These are phyloP conservation scores for Nipponacmea schrenckii DNA, from an alignment of 2,888 invertebrate genomes.

Conservation along the genomic window DNA sequence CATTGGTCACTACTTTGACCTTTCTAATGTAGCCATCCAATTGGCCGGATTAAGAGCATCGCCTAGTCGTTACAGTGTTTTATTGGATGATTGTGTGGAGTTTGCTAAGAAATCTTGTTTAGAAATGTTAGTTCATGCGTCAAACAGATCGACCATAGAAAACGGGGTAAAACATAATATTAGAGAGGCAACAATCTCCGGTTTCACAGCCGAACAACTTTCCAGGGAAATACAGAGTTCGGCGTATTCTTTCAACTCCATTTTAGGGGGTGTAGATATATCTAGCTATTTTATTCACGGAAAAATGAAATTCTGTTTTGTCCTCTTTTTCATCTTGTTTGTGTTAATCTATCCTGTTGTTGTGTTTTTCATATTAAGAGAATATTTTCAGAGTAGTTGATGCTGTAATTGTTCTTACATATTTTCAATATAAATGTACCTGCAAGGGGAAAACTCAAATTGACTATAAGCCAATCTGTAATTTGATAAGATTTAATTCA, in stretches of 20 bases:
- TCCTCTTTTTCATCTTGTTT: no score
- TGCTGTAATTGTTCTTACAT: no score
- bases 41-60: constrained; percentile 30
- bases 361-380: no score
- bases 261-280: no score
- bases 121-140: constrained; percentile 25
- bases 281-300: no score
- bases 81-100: constrained; percentile 36
- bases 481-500: no score
- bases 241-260: not conserved
- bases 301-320: no score
- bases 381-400: no score
- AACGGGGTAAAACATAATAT: constrained; percentile 23
- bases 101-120: constrained; percentile 33
- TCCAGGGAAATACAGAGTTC: constrained; percentile 29
- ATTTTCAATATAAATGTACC: no score
- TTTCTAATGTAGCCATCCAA: constrained; percentile 24
- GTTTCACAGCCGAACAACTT: constrained; percentile 30
- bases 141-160: constrained; percentile 25
- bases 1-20: constrained; percentile 25
- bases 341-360: no score
- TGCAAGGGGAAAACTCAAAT: no score
- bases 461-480: no score
- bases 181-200: constrained; percentile 26
- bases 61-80: constrained; percentile 27